These are phyloP conservation scores for Clivina fossor DNA, from an alignment of 2,888 invertebrate genomes.

Conservation along the genomic window DNA sequence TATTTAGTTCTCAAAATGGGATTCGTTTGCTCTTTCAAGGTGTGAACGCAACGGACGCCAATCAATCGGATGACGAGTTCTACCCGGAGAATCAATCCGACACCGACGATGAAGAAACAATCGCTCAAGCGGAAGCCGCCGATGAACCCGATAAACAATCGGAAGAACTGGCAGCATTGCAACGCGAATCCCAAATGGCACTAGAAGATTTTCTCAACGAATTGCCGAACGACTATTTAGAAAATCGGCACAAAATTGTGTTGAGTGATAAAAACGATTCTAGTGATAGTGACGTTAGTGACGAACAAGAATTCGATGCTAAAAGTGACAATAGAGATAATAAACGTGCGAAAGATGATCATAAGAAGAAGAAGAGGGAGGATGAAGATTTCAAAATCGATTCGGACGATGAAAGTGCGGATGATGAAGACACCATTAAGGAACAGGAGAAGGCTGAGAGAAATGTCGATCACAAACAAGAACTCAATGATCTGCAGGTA, in stretches of 20 bases:
- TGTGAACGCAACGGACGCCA: not conserved
- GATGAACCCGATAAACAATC: slow-evolving; percentile 60
- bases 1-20: too few species aligned
- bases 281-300: slow-evolving; percentile 20
- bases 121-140: slow-evolving; percentile 76
- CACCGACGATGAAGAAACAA: slow-evolving; percentile 91
- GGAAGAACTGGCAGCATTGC: slow-evolving; percentile 81
- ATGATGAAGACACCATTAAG: slow-evolving; percentile 73
- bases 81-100: slow-evolving; percentile 74
- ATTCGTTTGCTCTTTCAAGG: not conserved
- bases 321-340: not conserved
- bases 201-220: slow-evolving; percentile 83
- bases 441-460: slow-evolving; percentile 68
- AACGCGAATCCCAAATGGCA: slow-evolving; percentile 86
- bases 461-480: slow-evolving; percentile 63
- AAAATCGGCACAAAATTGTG: slow-evolving; percentile 64
- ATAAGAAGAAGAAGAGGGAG: slow-evolving; percentile 48
- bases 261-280: slow-evolving; percentile 50
- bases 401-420: slow-evolving; percentile 65
- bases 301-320: slow-evolving; percentile 28
- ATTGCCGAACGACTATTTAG: slow-evolving; percentile 78
- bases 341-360: too few species aligned
- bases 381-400: slow-evolving; percentile 63
- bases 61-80: slow-evolving; percentile 72
- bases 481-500: slow-evolving; percentile 73